Evolutionary conservation across 2,888 invertebrate species (phyloP), one percentile per base, ranked within the genome.

Genomic region (Abrostola triplasia): DNA sequence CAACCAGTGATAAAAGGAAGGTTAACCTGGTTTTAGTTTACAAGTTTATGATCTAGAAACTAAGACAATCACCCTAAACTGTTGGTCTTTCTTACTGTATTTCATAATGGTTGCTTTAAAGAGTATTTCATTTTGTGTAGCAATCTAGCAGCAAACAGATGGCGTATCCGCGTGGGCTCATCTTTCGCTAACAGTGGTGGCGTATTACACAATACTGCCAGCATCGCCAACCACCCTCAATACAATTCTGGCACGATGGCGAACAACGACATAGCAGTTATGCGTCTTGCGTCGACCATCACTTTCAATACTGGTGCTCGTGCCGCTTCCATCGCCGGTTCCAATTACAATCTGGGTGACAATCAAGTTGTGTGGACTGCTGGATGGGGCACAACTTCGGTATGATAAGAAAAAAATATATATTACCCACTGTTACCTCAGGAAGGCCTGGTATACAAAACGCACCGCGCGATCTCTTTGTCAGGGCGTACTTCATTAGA

Each of bases 351-450:
- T 44, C 59, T 86, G 1, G 74, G 37, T 36, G 88, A 88, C 59
- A 85, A 88, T 59, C 73, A 80, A 59, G 70, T 69, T 10, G 86
- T 89, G 0, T 86, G 83, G 84, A 86, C 88, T 47, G 67, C 86
- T 35, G 89, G 90, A 67, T 90, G 90, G 89, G 89, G 89, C 5
- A 35, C 63, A 10, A 82, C 70, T 51, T 64, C 57, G n/a, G 88
- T 88, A 76, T 84, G 87, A 24, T 24, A 24, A 24, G 1, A 24
- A 24, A 24, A 24, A 2, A 24, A 24, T 2, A 2, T 2, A 24
- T 24, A 24, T 24, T 24, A 4, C 24, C 24, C 24, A 2, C 24
- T 24, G 24, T 24, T 24, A 24, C 24, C 24, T 24, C 24, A 24
- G 4, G 24, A 2, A 24, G 24, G 4, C 24, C 24, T 24, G 24